Evolutionary conservation across 2,797 vertebrate genomes (phyloP).

Genomic region (Meda fulgida): DNA sequence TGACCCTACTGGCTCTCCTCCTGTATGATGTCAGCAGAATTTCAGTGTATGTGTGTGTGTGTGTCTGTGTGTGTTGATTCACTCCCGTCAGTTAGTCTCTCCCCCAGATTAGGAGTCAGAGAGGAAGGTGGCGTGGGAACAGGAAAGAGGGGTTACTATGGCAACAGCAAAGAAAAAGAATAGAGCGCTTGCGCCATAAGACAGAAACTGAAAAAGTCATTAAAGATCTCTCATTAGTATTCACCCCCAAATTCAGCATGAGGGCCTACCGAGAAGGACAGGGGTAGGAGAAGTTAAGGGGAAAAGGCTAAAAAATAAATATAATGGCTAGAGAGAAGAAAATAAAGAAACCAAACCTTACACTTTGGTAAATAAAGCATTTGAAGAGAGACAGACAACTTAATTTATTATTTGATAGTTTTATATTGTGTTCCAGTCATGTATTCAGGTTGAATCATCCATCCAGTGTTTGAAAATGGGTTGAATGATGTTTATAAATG

Average conservation of each 20-base stretch:
- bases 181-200: constrained; percentile 44
- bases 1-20: constrained; percentile 14
- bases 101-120: constrained; percentile 46
- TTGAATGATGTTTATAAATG: constrained; percentile 10
- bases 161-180: constrained; percentile 54
- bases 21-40: constrained; percentile 43
- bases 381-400: constrained; percentile 36
- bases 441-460: neutral
- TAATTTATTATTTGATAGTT: constrained; percentile 14
- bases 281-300: neutral
- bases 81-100: constrained; percentile 52
- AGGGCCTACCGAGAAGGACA: neutral
- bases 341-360: constrained; percentile 35
- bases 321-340: constrained; percentile 37
- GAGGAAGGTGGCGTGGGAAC: constrained; percentile 54
- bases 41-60: constrained; percentile 32
- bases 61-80: constrained; percentile 42
- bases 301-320: constrained; percentile 46
- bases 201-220: constrained; percentile 81
- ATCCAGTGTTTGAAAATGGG: neutral
- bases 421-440: neutral
- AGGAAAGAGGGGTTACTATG: constrained; percentile 61
- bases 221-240: constrained; percentile 89
- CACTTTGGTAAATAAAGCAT: constrained; percentile 6
- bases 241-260: constrained; percentile 71